Evolutionary conservation across 1,140 invertebrate genomes (phyloP).

Genomic region (Diplogasteroides magnus): DNA sequence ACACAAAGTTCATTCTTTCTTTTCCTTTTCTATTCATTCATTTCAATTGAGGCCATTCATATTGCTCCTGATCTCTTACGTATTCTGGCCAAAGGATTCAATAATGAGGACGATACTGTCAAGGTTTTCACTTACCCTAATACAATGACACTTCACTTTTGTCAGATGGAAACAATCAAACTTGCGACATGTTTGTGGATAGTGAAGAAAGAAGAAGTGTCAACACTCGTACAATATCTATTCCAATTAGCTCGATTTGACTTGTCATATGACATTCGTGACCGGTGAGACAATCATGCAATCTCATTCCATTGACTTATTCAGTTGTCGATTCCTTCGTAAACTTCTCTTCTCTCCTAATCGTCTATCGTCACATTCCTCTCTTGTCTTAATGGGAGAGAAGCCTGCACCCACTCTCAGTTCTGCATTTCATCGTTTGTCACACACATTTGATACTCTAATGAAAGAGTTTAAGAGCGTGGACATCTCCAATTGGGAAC

Average conservation of each 20-base stretch:
- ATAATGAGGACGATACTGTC: slow-evolving; percentile 67
- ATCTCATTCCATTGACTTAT: not conserved
- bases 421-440: slow-evolving; percentile 43
- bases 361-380: slow-evolving; percentile 13
- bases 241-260: slow-evolving; percentile 95
- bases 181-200: slow-evolving; percentile 80
- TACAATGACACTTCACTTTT: too few species aligned
- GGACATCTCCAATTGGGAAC: slow-evolving; percentile 87
- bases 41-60: slow-evolving; percentile 58
- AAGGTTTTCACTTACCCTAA: too few species aligned
- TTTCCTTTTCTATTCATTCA: not conserved
- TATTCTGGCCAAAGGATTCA: slow-evolving; percentile 87
- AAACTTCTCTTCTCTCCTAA: slow-evolving; percentile 38
- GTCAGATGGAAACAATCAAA: slow-evolving; percentile 88
- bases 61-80: slow-evolving; percentile 85
- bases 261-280: slow-evolving; percentile 92
- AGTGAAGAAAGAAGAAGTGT: slow-evolving; percentile 39
- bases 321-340: slow-evolving; percentile 43
- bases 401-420: slow-evolving; percentile 84
- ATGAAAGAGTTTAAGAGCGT: slow-evolving; percentile 62
- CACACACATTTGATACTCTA: not conserved
- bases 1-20: slow-evolving; percentile 64
- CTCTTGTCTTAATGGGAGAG: slow-evolving; percentile 74
- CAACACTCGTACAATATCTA: slow-evolving; percentile 78
- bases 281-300: slow-evolving; percentile 65